phyloP scores from a whole-genome alignment of 2,888 invertebrate species.

The Scaptomyza polygonia region DNA sequence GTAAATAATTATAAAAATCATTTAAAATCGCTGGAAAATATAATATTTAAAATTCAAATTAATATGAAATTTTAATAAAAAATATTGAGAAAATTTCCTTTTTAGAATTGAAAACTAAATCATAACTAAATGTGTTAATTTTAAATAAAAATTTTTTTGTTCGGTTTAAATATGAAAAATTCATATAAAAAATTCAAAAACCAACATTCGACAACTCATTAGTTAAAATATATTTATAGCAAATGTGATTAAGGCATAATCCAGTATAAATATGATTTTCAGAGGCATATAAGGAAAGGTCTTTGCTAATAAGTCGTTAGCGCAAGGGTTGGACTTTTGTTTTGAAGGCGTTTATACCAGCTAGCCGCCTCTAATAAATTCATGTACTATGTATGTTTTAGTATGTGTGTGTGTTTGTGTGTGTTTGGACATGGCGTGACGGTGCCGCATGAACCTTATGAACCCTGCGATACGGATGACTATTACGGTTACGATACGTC shows the following conservation, averaged over 20 bases:
- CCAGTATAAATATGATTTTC: neutral
- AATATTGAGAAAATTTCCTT: too few species aligned
- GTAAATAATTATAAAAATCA: too few species aligned
- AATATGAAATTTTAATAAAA: too few species aligned
- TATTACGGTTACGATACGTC: constrained; percentile 53
- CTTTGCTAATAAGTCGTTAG: constrained; percentile 13
- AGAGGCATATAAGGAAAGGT: neutral
- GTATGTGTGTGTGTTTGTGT: constrained; percentile 16
- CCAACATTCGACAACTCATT: too few species aligned
- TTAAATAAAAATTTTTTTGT: too few species aligned
- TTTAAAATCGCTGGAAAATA: too few species aligned
- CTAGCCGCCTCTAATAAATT: constrained; percentile 6
- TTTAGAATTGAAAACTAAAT: too few species aligned
- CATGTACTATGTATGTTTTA: neutral
- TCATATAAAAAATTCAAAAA: too few species aligned
- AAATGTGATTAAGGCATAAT: too few species aligned
- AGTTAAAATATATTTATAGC: neutral
- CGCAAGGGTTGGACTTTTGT: constrained; percentile 18
- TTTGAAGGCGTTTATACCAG: constrained; percentile 25
- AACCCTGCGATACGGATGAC: constrained; percentile 59
- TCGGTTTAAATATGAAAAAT: too few species aligned
- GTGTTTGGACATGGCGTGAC: constrained; percentile 48
- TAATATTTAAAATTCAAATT: too few species aligned
- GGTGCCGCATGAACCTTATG: constrained; percentile 58
- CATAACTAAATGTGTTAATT: too few species aligned